These are phyloP conservation scores for Sinella curviseta DNA, from an alignment of 1,140 invertebrate species.

Conservation along the genomic window DNA sequence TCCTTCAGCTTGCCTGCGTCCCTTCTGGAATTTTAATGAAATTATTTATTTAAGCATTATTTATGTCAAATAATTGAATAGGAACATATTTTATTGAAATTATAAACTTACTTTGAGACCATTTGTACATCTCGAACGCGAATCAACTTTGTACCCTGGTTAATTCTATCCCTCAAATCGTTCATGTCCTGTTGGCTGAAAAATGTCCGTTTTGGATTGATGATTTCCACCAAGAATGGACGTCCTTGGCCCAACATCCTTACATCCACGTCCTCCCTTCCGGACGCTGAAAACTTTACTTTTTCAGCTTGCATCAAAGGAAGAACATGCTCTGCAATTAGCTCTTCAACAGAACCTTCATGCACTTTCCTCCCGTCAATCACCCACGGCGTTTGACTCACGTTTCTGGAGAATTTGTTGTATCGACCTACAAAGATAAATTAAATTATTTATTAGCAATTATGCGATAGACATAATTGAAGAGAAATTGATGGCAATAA, in stretches of 20 bases:
- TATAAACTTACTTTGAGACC: conserved; percentile 54
- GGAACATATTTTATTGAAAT: too few species aligned
- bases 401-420: conserved; percentile 78
- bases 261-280: conserved; percentile 93
- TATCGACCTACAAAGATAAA: conserved; percentile 71
- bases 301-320: conserved; percentile 60
- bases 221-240: conserved; percentile 81
- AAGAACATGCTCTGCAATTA: conserved; percentile 67
- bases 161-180: conserved; percentile 64
- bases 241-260: conserved; percentile 77
- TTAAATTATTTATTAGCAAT: conserved; percentile 46
- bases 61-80: too few species aligned
- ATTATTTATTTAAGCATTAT: too few species aligned
- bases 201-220: conserved; percentile 65
- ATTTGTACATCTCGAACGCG: conserved; percentile 66
- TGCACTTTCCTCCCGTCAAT: conserved; percentile 73
- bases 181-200: conserved; percentile 60
- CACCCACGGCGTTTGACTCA: conserved; percentile 94
- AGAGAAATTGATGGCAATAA: conserved; percentile 36
- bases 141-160: conserved; percentile 60
- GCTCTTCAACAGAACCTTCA: conserved; percentile 85
- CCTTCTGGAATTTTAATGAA: conserved; percentile 64
- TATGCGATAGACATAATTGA: too few species aligned
- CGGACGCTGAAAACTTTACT: conserved; percentile 80
- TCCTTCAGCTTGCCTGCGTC: conserved; percentile 73